These are phyloP conservation scores for Rhineura floridana DNA, from an alignment of 2,113 vertebrate species.

Conservation along the genomic window DNA sequence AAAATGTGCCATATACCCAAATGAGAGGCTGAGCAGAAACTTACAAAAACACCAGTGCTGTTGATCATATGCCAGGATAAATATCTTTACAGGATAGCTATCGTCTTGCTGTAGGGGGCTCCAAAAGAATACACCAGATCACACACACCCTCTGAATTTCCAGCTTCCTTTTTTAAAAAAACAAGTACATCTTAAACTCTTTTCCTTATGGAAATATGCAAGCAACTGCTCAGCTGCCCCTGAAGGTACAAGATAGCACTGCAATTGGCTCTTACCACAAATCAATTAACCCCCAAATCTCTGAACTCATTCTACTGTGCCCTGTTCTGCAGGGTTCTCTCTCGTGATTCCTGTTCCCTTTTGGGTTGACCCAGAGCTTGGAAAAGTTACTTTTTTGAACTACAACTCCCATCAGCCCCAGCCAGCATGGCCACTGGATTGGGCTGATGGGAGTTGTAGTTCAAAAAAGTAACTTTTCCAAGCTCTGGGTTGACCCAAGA, in stretches of 20 bases:
- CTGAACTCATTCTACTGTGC: not conserved
- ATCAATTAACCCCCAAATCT: not conserved
- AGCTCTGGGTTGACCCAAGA: no score
- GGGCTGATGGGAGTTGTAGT: no score
- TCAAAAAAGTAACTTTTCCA: no score
- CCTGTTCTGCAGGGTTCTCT: not conserved
- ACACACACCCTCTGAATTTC: not conserved
- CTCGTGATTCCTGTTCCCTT: no score
- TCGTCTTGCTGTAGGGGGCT: not conserved
- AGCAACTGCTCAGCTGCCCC: not conserved
- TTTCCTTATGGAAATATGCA: not conserved
- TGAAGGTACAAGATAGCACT: not conserved
- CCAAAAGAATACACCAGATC: not conserved
- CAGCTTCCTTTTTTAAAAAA: not conserved
- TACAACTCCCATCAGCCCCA: no score
- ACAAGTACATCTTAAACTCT: not conserved
- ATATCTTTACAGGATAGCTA: constrained; percentile 30
- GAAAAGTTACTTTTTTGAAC: no score
- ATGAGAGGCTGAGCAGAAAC: constrained; percentile 13
- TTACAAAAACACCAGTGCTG: constrained; percentile 14
- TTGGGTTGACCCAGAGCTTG: no score
- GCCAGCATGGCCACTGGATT: no score
- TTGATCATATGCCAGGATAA: constrained; percentile 11
- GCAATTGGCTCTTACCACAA: not conserved
- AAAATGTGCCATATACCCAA: not conserved